A percentile compares a stretch with the other conserved stretches of the same genome.
These are phyloP conservation scores for Drosophila subsilvestris DNA, from an alignment of 2,888 invertebrate genomes.

Conservation along the genomic window DNA sequence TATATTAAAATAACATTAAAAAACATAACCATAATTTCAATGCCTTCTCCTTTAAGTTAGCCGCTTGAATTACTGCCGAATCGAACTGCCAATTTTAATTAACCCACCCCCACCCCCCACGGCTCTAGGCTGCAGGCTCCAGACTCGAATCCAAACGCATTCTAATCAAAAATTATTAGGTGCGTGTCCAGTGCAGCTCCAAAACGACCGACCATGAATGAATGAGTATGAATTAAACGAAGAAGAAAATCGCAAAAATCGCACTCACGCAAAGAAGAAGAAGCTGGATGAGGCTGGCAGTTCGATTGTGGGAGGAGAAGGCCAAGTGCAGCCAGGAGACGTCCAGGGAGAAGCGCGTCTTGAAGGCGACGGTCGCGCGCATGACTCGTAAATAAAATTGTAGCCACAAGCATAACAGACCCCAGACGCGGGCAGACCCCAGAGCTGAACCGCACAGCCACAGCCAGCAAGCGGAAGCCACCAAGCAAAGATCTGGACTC, in stretches of 20 bases:
- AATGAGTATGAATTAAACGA: conserved; percentile 57
- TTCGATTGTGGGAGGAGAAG: background rate
- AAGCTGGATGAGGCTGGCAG: background rate
- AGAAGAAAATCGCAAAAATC: conserved; percentile 30
- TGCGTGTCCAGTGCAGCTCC: conserved; percentile 57
- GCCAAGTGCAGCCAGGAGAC: too few species aligned
- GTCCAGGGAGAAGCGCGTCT: conserved; percentile 43
- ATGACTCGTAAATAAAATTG: conserved; percentile 81
- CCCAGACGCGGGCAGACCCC: conserved; percentile 5
- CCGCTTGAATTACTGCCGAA: background rate
- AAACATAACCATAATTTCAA: background rate
- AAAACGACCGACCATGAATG: conserved; percentile 56
- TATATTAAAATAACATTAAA: background rate
- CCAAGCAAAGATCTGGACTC: conserved; percentile 59
- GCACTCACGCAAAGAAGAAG: conserved; percentile 45
- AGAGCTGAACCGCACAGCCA: conserved; percentile 1
- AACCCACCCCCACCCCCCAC: conserved; percentile 43
- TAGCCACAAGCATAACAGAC: conserved; percentile 59
- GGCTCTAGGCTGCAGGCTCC: too few species aligned
- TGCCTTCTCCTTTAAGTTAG: background rate
- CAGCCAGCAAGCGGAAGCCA: conserved; percentile 64
- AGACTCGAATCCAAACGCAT: conserved; percentile 12
- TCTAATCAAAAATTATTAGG: conserved; percentile 71
- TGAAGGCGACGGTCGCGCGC: conserved; percentile 63
- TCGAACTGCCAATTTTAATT: conserved; percentile 51